phyloP scores from a whole-genome alignment of 2,888 invertebrate genomes.

The Acrocyrtus sp. region DNA sequence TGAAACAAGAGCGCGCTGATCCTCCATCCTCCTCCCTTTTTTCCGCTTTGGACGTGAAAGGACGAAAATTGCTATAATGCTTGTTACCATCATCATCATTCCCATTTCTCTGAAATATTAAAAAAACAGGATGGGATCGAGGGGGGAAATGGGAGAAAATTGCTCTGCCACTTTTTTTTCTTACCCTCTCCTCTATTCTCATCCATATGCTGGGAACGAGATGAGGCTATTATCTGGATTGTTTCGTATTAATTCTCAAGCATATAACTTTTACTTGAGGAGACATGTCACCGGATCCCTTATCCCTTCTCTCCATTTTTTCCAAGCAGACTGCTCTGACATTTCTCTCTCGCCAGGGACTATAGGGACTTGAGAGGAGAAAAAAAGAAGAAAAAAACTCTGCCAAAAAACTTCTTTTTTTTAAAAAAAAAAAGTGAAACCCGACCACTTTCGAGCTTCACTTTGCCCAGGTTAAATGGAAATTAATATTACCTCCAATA shows the following conservation, averaged over 20 bases:
- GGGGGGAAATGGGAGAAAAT: neutral
- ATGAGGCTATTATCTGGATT: conserved; percentile 27
- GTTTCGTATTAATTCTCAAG: conserved; percentile 16
- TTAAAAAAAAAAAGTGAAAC: neutral
- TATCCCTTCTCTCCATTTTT: neutral
- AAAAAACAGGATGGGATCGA: neutral
- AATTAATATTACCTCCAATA: too few species aligned
- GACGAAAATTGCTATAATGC: neutral
- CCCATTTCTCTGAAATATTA: conserved; percentile 13
- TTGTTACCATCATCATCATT: neutral
- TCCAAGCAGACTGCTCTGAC: neutral
- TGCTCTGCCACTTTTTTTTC: neutral
- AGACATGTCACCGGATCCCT: neutral
- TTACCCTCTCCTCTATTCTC: neutral
- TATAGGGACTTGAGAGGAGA: too few species aligned
- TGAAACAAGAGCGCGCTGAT: neutral
- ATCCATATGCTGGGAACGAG: neutral
- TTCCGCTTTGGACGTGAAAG: neutral
- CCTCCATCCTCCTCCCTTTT: neutral
- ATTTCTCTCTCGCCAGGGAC: neutral
- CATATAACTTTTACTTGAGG: neutral
- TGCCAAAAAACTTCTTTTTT: too few species aligned
- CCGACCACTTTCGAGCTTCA: neutral
- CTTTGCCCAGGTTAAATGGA: too few species aligned
- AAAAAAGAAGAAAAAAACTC: too few species aligned